Evolutionary conservation across 2,888 invertebrate species (phyloP).

Genomic region (Harpalus rubripes): DNA sequence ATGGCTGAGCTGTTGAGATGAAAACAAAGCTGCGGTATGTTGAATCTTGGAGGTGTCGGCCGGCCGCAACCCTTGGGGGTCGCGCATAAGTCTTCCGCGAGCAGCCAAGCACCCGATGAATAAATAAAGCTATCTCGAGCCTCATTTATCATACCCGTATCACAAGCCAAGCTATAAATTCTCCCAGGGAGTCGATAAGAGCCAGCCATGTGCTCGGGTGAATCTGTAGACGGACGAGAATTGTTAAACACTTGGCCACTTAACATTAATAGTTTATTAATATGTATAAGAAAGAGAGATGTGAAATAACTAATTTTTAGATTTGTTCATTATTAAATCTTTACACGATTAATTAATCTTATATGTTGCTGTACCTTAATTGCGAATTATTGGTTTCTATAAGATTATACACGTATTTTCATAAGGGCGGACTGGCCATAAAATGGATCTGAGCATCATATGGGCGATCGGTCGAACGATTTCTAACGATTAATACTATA

Average conservation of each 20-base stretch:
- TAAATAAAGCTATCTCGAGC: slow-evolving; percentile 82
- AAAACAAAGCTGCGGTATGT: slow-evolving; percentile 42
- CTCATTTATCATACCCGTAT: slow-evolving; percentile 81
- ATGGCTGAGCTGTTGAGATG: neutral
- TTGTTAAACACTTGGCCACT: slow-evolving; percentile 42
- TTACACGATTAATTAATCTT: too few species aligned
- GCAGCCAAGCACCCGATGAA: slow-evolving; percentile 78
- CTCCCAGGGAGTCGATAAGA: slow-evolving; percentile 76
- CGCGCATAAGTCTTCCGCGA: slow-evolving; percentile 47
- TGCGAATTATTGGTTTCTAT: too few species aligned
- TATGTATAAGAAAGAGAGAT: neutral
- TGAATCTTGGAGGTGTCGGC: slow-evolving; percentile 38
- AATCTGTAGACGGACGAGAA: slow-evolving; percentile 21
- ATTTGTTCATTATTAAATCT: too few species aligned
- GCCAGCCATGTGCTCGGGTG: slow-evolving; percentile 72
- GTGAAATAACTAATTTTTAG: too few species aligned
- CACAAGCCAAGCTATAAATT: slow-evolving; percentile 80
- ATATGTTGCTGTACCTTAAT: too few species aligned
- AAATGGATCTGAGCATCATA: too few species aligned
- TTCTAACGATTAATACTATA: too few species aligned
- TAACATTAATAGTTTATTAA: neutral
- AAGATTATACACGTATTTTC: too few species aligned
- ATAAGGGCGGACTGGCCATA: too few species aligned
- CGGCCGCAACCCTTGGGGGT: slow-evolving; percentile 32
- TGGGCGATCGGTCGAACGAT: too few species aligned